Evolutionary conservation across 2,113 vertebrate species (phyloP), one percentile per base, ranked within the genome.

Genomic region (Recurvirostra avosetta): DNA sequence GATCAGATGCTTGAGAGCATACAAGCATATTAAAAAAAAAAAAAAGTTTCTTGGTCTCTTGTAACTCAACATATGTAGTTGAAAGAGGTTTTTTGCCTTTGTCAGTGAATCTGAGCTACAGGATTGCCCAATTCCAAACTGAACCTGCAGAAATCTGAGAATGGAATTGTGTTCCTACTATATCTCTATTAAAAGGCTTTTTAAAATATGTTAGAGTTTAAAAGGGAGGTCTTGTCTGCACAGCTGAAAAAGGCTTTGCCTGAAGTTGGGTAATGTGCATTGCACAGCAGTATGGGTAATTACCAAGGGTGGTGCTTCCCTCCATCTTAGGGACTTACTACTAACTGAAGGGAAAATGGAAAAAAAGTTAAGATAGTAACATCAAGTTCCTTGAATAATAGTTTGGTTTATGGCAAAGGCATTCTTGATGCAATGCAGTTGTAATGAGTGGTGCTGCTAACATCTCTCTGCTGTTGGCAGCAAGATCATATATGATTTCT

Each of bases 21-120:
- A 30, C 14, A 65, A 41, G 8, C 15, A 8, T 74, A 22, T 38
- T 76, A 21, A 13, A 58, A 71, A 55, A 41, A 55, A 41, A 13
- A 15, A 59, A 40, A 52, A 15, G 15, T 45, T 55, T 81, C 4
- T 67, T 72, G 29, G 32, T 94, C 8, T 66, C 14, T 56, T 41
- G 8, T 61, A 17, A 29, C 71, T 76, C 40, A 59, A 1, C 5
- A 6, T 43, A 29, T 0, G 2, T 4, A 3, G 21, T 66, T 94
- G 65, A 78, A 72, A 4, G 1, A 56, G 11, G 45, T 47, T 85
- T 79, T 47, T 85, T 79, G 32, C 38, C 32, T 65, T 80, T 93
- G 32, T 32, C 17, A 16, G n/a, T 68, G 75, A 67, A 75, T 34
- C 0, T 1, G 61, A 88, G 22, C 20, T 59, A 26, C n/a, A 41